Evolutionary conservation across 2,113 vertebrate genomes (phyloP).

Genomic region (Oreocharis arfaki): DNA sequence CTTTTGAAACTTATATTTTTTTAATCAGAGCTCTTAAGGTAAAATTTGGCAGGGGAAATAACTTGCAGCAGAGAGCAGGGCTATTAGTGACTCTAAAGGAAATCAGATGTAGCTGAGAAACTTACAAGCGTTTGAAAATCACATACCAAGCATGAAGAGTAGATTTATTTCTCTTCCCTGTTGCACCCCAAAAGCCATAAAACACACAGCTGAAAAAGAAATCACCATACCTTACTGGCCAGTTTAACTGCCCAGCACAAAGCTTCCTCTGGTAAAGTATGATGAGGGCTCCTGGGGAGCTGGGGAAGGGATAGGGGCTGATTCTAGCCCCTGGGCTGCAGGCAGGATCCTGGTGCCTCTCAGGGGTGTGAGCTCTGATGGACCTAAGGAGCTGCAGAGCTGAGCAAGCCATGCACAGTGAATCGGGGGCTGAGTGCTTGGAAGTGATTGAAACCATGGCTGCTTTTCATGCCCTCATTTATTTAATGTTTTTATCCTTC

Average conservation of each 20-base stretch:
- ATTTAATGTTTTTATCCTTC: background rate
- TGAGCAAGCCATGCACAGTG: background rate
- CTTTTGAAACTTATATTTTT: background rate
- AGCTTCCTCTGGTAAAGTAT: background rate
- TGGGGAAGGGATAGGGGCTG: background rate
- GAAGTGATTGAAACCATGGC: background rate
- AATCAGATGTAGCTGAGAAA: background rate
- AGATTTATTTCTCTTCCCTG: background rate
- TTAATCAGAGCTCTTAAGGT: background rate
- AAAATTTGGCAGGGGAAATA: constrained; percentile 10
- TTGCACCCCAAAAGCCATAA: background rate
- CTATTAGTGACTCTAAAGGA: background rate
- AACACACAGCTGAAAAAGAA: constrained; percentile 19
- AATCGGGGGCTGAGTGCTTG: background rate
- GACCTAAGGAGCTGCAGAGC: background rate
- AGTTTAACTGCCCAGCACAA: background rate
- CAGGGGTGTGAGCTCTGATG: background rate
- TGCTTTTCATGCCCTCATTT: background rate
- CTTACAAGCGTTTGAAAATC: background rate
- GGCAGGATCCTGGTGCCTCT: background rate
- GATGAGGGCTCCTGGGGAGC: background rate
- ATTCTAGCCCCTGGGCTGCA: background rate
- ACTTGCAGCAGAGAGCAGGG: background rate
- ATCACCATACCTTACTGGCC: background rate
- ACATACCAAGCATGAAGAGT: background rate